Percentiles rank a stretch among this genome's conserved stretches.
These are phyloP conservation scores for Heliothis subflexa DNA, from an alignment of 1,140 invertebrate genomes.

Conservation along the genomic window DNA sequence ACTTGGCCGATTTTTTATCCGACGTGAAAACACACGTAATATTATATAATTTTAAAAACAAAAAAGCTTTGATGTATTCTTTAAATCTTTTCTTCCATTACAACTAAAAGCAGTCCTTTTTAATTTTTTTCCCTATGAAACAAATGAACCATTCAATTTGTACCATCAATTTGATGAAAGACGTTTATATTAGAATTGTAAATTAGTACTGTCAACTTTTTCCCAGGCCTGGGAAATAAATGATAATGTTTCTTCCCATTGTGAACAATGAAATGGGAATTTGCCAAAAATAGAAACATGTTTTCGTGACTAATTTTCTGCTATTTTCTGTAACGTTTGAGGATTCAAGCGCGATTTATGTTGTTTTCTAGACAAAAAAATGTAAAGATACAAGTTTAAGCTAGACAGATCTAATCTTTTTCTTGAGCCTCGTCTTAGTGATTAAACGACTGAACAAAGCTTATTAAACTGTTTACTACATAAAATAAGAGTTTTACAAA, in stretches of 20 bases:
- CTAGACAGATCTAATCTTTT: not conserved
- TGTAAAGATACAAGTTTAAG: not conserved
- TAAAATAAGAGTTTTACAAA: too few species aligned
- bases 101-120: not conserved
- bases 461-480: too few species aligned
- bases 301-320: conserved; percentile 8
- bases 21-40: too few species aligned
- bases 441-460: not conserved
- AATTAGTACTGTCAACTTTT: conserved; percentile 25
- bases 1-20: too few species aligned
- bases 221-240: conserved; percentile 11
- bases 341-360: not conserved
- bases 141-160: conserved; percentile 22
- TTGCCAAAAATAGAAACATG: conserved; percentile 12
- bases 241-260: conserved; percentile 19
- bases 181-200: conserved; percentile 29
- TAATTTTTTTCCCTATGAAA: not conserved
- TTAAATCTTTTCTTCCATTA: not conserved
- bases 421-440: not conserved
- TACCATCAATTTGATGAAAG: conserved; percentile 18
- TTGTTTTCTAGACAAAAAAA: not conserved
- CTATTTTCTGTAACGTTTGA: not conserved
- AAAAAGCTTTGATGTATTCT: not conserved
- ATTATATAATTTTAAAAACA: not conserved
- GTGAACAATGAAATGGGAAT: conserved; percentile 3